phyloP scores from a whole-genome alignment of 1,140 invertebrate species.

The Bradysia coprophila region DNA sequence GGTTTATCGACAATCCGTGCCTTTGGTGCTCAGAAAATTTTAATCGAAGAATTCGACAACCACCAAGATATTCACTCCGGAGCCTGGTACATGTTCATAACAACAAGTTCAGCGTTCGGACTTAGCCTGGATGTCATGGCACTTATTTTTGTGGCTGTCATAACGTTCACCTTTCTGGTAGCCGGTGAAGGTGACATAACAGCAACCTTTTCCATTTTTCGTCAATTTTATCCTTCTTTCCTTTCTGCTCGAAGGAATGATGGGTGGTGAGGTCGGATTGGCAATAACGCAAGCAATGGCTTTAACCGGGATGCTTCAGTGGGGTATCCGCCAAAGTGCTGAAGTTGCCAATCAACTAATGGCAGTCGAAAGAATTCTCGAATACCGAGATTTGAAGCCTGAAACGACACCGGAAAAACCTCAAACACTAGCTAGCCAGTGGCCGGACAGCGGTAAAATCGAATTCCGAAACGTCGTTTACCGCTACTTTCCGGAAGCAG shows the following conservation, averaged over 20 bases:
- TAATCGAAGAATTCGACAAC: conserved; percentile 43
- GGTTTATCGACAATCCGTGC: conserved; percentile 60
- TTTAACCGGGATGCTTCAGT: conserved; percentile 62
- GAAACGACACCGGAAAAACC: conserved; percentile 2
- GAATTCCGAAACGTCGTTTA: conserved; percentile 4
- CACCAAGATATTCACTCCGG: conserved; percentile 48
- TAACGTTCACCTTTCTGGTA: conserved; percentile 38
- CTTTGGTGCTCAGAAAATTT: conserved; percentile 33
- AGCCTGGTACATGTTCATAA: conserved; percentile 57
- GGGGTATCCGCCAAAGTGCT: conserved; percentile 59
- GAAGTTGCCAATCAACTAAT: conserved; percentile 68
- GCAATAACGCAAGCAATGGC: conserved; percentile 62
- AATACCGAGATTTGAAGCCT: conserved; percentile 33
- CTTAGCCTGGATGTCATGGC: conserved; percentile 55
- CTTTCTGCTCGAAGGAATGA: background rate
- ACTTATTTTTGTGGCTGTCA: conserved; percentile 43
- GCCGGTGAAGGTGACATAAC: conserved; percentile 24
- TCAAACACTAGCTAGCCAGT: background rate
- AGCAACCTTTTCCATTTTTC: background rate
- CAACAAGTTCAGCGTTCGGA: conserved; percentile 63
- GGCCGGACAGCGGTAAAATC: conserved; percentile 1
- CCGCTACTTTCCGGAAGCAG: conserved; percentile 2
- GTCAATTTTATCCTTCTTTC: background rate
- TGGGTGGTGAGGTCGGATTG: conserved; percentile 46
- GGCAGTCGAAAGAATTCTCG: conserved; percentile 56